Conservation (phyloP, 2,113 vertebrate species). For the Mastomys natalensis region DNA sequence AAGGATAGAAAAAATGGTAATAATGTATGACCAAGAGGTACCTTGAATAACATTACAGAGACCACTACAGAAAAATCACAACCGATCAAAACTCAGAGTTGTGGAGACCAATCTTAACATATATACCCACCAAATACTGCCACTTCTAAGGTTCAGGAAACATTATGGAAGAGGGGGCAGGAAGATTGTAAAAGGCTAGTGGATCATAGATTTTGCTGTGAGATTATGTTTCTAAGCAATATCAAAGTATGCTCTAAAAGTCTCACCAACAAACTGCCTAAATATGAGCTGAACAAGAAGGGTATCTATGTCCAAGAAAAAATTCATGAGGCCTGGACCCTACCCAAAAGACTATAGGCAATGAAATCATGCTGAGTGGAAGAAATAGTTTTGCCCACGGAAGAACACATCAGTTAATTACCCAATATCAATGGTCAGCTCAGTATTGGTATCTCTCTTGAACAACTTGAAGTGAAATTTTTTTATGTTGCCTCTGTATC, state of each 20-base stretch:
- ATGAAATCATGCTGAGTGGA: no score
- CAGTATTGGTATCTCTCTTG: background rate
- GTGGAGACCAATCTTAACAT: background rate
- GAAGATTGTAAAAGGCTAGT: background rate
- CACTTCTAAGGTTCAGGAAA: background rate
- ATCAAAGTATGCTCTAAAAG: background rate
- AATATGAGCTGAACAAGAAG: background rate
- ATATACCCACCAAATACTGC: background rate
- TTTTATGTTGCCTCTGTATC: background rate
- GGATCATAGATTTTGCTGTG: background rate
- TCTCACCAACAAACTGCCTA: background rate
- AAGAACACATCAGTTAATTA: background rate
- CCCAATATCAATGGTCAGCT: background rate
- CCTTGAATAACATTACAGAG: background rate
- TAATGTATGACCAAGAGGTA: background rate
- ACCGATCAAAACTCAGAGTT: background rate
- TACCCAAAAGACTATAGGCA: background rate
- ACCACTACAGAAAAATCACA: background rate
- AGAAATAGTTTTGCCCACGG: background rate
- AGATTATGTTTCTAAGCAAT: background rate
- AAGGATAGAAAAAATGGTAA: background rate
- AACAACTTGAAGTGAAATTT: background rate
- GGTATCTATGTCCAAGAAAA: background rate
- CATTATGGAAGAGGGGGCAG: background rate
- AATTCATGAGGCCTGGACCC: background rate